Percentiles rank a stretch among this genome's conserved stretches.
These are phyloP conservation scores for Barbus barbus DNA, from an alignment of 2,113 vertebrate species.

Conservation along the genomic window DNA sequence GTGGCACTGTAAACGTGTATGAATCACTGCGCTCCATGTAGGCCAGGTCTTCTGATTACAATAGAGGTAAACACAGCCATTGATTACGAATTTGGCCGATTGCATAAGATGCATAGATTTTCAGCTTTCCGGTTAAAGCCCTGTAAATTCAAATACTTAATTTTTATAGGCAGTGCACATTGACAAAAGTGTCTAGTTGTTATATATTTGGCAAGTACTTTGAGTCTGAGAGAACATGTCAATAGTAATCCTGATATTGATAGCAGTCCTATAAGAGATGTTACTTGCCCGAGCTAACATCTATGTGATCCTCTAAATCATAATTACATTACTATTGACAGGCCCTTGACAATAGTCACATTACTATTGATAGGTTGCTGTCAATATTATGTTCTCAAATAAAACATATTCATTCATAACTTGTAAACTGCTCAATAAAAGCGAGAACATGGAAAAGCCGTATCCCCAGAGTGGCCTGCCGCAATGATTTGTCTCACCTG, in stretches of 20 bases:
- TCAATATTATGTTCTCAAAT: slow-evolving; percentile 96
- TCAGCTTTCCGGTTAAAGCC: slow-evolving; percentile 81
- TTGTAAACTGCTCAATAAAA: slow-evolving; percentile 88
- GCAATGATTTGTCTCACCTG: slow-evolving; percentile 70
- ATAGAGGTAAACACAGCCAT: slow-evolving; percentile 67
- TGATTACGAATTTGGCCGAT: slow-evolving; percentile 76
- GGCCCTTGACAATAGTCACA: slow-evolving; percentile 92
- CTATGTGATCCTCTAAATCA: slow-evolving; percentile 96
- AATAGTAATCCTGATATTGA: slow-evolving; percentile 98
- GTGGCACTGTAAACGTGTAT: neutral
- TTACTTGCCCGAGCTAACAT: slow-evolving; percentile 93
- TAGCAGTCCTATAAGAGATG: slow-evolving; percentile 90
- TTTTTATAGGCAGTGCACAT: slow-evolving; percentile 89
- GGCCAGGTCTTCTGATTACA: slow-evolving; percentile 55
- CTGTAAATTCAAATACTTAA: slow-evolving; percentile 92
- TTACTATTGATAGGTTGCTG: slow-evolving; percentile 99
- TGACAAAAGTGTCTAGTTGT: slow-evolving; percentile 91
- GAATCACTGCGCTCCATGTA: slow-evolving; percentile 16
- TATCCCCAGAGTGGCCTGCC: slow-evolving; percentile 72
- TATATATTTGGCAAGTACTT: slow-evolving; percentile 89
- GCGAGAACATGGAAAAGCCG: slow-evolving; percentile 73
- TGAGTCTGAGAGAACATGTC: slow-evolving; percentile 86
- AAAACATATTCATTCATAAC: slow-evolving; percentile 98
- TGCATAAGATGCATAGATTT: slow-evolving; percentile 82
- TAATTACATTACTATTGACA: slow-evolving; percentile 99